Percentiles rank a stretch among this genome's conserved stretches.
phyloP scores from a whole-genome alignment of 2,888 invertebrate species.

The Chloromyia formosa region DNA sequence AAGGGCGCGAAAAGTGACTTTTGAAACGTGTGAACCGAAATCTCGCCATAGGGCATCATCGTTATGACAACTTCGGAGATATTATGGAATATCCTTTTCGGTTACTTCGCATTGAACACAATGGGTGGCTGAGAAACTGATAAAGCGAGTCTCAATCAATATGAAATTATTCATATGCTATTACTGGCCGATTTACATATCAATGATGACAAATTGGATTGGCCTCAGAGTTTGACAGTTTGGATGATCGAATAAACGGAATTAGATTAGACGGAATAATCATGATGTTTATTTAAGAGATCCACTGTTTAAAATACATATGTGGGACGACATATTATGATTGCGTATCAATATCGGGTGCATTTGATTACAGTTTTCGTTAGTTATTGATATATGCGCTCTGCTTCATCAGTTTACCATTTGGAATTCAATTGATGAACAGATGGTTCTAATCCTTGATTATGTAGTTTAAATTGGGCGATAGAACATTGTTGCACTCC shows the following conservation, averaged over 20 bases:
- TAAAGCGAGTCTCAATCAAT: not conserved
- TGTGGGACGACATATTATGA: too few relatives aligned
- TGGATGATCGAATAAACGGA: constrained; percentile 30
- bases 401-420: too few relatives aligned
- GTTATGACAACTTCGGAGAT: not conserved
- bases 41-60: constrained; percentile 24
- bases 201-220: constrained; percentile 49
- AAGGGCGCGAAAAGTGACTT: constrained; percentile 40
- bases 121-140: not conserved
- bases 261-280: constrained; percentile 23
- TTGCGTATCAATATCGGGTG: too few relatives aligned
- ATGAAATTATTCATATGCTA: constrained; percentile 42
- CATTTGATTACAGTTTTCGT: too few relatives aligned
- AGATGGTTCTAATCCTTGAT: too few relatives aligned
- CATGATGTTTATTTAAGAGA: too few relatives aligned
- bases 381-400: too few relatives aligned
- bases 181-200: constrained; percentile 46
- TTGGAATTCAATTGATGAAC: too few relatives aligned
- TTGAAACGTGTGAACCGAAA: constrained; percentile 39
- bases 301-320: too few relatives aligned
- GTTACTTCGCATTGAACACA: not conserved
- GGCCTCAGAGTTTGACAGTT: constrained; percentile 39
- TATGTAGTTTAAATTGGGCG: too few relatives aligned
- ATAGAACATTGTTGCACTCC: too few relatives aligned
- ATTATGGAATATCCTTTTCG: not conserved